Conservation (phyloP, 2,113 vertebrate genomes). For the Microcebus ravelobensis region DNA sequence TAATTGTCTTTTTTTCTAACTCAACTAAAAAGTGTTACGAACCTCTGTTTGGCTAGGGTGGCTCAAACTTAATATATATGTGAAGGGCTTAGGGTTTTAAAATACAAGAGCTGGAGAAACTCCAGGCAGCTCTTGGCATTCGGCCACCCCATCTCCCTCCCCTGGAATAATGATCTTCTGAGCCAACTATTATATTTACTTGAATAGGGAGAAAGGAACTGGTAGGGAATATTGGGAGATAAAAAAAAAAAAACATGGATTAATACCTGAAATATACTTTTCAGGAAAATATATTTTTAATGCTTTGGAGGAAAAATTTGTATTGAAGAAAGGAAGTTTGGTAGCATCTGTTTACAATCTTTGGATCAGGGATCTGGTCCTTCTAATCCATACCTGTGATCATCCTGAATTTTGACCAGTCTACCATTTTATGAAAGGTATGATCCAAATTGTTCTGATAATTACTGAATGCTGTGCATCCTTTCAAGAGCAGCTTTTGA, state of each 20-base stretch:
- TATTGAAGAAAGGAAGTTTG: not conserved
- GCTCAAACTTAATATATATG: not conserved
- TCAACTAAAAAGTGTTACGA: not conserved
- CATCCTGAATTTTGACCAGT: not conserved
- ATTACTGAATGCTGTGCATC: not conserved
- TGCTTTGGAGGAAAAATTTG: not conserved
- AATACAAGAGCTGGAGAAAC: not conserved
- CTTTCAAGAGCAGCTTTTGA: not conserved
- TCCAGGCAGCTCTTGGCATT: not conserved
- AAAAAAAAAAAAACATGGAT: not conserved
- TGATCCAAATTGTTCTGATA: not conserved
- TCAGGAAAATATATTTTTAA: not conserved
- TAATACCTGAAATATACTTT: not conserved
- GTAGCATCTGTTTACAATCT: not conserved
- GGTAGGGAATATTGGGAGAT: not conserved
- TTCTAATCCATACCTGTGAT: not conserved
- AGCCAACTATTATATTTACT: not conserved
- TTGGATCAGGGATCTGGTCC: not conserved
- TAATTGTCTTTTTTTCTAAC: not conserved
- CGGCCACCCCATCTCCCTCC: not conserved
- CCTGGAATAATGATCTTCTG: not conserved
- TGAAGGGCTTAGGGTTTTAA: not conserved
- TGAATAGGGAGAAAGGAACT: not conserved
- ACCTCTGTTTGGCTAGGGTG: not conserved
- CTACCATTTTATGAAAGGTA: not conserved